phyloP scores from a whole-genome alignment of 2,797 vertebrate species.

The Kryptolebias ocellatus region DNA sequence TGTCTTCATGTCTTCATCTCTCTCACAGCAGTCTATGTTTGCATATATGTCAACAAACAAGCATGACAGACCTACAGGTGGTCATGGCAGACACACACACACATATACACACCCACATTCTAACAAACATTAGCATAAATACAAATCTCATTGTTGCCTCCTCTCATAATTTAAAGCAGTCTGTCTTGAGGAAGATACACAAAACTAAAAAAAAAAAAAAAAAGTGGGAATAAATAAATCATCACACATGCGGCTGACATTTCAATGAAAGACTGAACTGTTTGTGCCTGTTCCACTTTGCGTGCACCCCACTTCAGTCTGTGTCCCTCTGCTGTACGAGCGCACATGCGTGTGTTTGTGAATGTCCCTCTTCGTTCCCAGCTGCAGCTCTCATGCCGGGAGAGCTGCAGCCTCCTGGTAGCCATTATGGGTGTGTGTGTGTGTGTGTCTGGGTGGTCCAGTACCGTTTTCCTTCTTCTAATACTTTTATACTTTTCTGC shows the following conservation, averaged over 20 bases:
- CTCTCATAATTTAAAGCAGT: constrained; percentile 18
- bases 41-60: neutral
- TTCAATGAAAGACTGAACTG: constrained; percentile 53
- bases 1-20: neutral
- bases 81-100: constrained; percentile 40
- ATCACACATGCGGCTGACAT: constrained; percentile 62
- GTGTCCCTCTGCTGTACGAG: constrained; percentile 32
- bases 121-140: constrained; percentile 26
- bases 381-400: constrained; percentile 80
- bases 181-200: constrained; percentile 11
- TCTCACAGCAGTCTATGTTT: neutral
- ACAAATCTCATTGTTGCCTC: constrained; percentile 22
- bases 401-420: constrained; percentile 81
- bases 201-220: constrained; percentile 26
- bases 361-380: constrained; percentile 65
- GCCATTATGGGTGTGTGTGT: constrained; percentile 80
- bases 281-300: constrained; percentile 31
- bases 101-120: neutral
- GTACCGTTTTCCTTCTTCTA: constrained; percentile 71
- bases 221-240: constrained; percentile 1
- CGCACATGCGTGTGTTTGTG: constrained; percentile 23
- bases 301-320: constrained; percentile 42
- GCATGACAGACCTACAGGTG: constrained; percentile 52
- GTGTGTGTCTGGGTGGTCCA: constrained; percentile 94
- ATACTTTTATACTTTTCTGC: constrained; percentile 92